Evolutionary conservation across 2,888 invertebrate genomes (phyloP), one percentile per base, ranked within the genome.

Genomic region (Drosophila nigritarsus): DNA sequence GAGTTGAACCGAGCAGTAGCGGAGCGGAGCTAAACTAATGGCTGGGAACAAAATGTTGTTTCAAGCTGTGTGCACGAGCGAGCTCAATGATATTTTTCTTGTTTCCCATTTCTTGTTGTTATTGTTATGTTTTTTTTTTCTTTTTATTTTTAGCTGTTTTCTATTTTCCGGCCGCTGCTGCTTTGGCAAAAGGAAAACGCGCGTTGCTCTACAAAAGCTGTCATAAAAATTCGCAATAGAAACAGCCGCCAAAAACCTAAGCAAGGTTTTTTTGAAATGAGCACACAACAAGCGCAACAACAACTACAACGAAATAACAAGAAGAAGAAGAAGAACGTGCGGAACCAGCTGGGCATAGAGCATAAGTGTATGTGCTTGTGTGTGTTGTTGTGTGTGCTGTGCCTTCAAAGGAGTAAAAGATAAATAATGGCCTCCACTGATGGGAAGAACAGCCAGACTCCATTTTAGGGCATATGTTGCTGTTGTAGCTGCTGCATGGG

Each of bases 51-150:
- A 83, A 87, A 85, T 85, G 85, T 85, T 85, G 85, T 86, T 87
- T 86, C 85, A 86, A 87, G 87, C 87, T 86, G 85, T 85, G 85
- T 86, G 85, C 85, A 86, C 87, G 85, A 86, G 75, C 75, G 18
- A 73, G 68, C 82, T 83, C 81, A 86, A 75, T 86, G 86, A 83
- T 81, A 84, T 84, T 87, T 83, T 74, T 58, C 63, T 62, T 67
- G 45, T 64, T 59, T 63, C 45, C 0, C 8, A 24, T 24, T 45
- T 45, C 15, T 45, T 24, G 27, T 27, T 24, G 24, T 45, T 45
- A 24, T 61, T 64, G 2, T 30, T 64, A 9, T 69, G 66, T 75
- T 73, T 51, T 27, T 38, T 27, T 34, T n/a, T 49, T 56, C 45
- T 56, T 56, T 11, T 61, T 60, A 58, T 55, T 29, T 32, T 42